phyloP scores from a whole-genome alignment of 2,113 vertebrate species.

The Lepus europaeus region DNA sequence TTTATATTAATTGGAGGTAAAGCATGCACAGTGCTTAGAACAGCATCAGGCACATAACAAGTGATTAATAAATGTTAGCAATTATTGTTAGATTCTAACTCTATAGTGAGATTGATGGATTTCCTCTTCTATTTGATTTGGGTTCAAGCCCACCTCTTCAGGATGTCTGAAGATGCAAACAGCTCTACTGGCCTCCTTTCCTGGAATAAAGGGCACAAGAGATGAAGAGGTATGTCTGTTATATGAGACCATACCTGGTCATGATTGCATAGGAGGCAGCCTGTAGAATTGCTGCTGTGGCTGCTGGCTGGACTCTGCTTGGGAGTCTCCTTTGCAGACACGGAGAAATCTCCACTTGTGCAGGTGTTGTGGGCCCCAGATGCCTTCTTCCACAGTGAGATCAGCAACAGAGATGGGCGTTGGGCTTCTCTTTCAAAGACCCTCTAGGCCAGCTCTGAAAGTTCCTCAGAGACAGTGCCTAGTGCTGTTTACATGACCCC shows the following conservation, averaged over 20 bases:
- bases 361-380: not conserved
- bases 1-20: conserved; percentile 12
- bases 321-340: not conserved
- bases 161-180: not conserved
- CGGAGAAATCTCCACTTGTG: not conserved
- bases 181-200: not conserved
- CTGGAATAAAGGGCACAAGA: not conserved
- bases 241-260: not conserved
- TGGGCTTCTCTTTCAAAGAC: not conserved
- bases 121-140: not conserved
- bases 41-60: not conserved
- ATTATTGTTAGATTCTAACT: not conserved
- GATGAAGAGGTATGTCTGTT: not conserved
- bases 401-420: not conserved
- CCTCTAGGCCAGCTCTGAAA: not conserved
- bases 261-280: not conserved
- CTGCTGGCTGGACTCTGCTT: not conserved
- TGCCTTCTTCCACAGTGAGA: not conserved
- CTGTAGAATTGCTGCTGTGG: not conserved
- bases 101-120: not conserved
- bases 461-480: not conserved
- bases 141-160: not conserved
- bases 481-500: not conserved
- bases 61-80: not conserved
- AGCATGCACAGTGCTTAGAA: not conserved